Conservation (phyloP, 2,888 invertebrate genomes). For the Agrochola macilenta region DNA sequence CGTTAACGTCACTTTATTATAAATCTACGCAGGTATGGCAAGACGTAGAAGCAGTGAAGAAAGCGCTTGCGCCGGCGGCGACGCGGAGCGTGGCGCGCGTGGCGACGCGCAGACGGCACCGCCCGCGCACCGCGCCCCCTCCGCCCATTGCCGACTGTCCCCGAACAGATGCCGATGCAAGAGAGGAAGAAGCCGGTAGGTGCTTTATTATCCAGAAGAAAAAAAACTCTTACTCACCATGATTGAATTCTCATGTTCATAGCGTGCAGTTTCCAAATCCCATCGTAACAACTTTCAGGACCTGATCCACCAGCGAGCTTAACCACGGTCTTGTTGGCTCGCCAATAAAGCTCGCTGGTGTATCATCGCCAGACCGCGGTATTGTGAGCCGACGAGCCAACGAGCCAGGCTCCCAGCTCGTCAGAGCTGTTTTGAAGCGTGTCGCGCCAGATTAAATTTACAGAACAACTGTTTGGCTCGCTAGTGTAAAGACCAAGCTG, state of each 20-base stretch:
- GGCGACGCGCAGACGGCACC: conserved; percentile 75
- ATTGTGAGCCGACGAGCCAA: conserved; percentile 4
- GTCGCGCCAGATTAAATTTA: not conserved
- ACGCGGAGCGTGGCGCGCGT: conserved; percentile 88
- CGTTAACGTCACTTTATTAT: not conserved
- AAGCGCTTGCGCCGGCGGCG: conserved; percentile 91
- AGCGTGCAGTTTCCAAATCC: not conserved
- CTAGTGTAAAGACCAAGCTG: not conserved
- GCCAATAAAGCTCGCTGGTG: not conserved
- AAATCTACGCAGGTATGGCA: conserved; percentile 91
- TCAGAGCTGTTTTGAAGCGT: not conserved
- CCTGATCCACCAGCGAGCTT: not conserved
- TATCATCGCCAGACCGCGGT: not conserved
- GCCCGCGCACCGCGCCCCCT: conserved; percentile 64
- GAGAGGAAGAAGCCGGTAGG: conserved; percentile 73
- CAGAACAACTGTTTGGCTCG: not conserved
- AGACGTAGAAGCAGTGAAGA: conserved; percentile 93
- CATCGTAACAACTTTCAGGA: not conserved
- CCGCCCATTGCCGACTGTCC: conserved; percentile 82
- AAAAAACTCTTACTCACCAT: conserved; percentile 5
- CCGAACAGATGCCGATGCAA: conserved; percentile 73
- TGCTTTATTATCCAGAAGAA: not conserved
- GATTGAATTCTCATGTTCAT: not conserved
- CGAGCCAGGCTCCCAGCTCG: not conserved
- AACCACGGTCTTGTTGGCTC: not conserved